A percentile compares a stretch with the other conserved stretches of the same genome.
phyloP scores from a whole-genome alignment of 2,113 vertebrate species.

The Brachypteracias leptosomus region DNA sequence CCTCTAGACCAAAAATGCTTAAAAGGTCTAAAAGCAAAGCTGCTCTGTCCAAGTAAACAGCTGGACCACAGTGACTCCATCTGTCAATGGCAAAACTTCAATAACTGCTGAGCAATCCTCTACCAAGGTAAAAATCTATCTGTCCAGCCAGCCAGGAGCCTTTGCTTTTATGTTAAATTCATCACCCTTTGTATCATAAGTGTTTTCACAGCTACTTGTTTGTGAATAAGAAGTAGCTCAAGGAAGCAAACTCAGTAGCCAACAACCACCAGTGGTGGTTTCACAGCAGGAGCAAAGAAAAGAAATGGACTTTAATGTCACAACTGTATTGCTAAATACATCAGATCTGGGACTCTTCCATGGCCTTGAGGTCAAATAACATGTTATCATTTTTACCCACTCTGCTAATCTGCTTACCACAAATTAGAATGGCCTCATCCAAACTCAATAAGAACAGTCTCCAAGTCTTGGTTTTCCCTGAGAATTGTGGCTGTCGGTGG shows the following conservation, averaged over 20 bases:
- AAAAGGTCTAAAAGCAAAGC: neutral
- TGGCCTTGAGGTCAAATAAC: neutral
- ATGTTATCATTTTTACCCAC: neutral
- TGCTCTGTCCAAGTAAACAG: neutral
- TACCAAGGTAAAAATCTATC: neutral
- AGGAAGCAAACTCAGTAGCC: neutral
- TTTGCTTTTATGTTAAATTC: neutral
- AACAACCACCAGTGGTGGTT: neutral
- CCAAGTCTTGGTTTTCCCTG: neutral
- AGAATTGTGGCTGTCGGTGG: neutral
- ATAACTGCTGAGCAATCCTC: neutral
- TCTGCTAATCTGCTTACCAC: neutral
- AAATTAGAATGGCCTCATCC: neutral
- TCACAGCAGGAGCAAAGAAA: neutral
- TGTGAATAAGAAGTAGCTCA: neutral
- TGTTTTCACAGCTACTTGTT: neutral
- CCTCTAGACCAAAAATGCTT: neutral
- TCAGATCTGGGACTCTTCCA: neutral
- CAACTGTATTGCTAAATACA: neutral
- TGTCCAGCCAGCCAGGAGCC: neutral
- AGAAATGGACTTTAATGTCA: neutral
- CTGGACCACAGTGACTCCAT: constrained; percentile 11
- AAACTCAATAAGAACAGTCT: neutral
- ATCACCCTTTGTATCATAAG: neutral
- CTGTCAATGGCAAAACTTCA: neutral